phyloP scores from a whole-genome alignment of 1,140 invertebrate genomes.

The Bemisia tabaci region DNA sequence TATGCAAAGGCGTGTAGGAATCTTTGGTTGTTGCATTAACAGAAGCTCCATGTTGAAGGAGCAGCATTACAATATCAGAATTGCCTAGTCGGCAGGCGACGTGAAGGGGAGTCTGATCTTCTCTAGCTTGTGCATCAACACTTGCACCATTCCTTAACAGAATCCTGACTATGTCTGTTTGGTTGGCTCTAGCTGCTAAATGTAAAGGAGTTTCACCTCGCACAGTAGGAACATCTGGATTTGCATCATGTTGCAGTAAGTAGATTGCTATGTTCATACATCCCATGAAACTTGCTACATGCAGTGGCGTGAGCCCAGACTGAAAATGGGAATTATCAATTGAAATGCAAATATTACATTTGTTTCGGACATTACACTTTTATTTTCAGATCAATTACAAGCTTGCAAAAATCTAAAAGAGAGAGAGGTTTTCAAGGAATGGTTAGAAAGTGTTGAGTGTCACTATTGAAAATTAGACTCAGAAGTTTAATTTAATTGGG shows the following conservation, averaged over 20 bases:
- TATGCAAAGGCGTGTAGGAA: conserved; percentile 91
- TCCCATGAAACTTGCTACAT: conserved; percentile 98
- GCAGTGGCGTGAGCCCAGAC: conserved; percentile 89
- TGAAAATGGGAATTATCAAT: conserved; percentile 27
- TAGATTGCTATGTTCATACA: conserved; percentile 99
- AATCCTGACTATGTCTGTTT: conserved; percentile 73
- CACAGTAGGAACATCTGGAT: conserved; percentile 88
- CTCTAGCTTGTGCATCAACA: conserved; percentile 86
- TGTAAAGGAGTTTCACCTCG: conserved; percentile 94
- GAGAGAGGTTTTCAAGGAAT: too few species aligned
- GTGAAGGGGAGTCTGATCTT: conserved; percentile 78
- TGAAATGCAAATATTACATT: conserved; percentile 15
- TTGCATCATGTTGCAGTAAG: conserved; percentile 86
- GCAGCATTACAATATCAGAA: conserved; percentile 79
- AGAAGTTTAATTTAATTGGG: too few species aligned
- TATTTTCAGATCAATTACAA: conserved; percentile 8
- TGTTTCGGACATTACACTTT: conserved; percentile 4
- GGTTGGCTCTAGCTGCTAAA: conserved; percentile 90
- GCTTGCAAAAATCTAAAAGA: background rate
- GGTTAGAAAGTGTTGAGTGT: too few species aligned
- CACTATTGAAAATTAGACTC: too few species aligned
- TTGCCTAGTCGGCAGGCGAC: conserved; percentile 85
- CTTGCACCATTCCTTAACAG: conserved; percentile 85
- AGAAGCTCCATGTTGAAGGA: conserved; percentile 79
- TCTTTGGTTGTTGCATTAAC: conserved; percentile 83